Evolutionary conservation across 2,888 invertebrate species (phyloP).

Genomic region (Chrysolina americana): DNA sequence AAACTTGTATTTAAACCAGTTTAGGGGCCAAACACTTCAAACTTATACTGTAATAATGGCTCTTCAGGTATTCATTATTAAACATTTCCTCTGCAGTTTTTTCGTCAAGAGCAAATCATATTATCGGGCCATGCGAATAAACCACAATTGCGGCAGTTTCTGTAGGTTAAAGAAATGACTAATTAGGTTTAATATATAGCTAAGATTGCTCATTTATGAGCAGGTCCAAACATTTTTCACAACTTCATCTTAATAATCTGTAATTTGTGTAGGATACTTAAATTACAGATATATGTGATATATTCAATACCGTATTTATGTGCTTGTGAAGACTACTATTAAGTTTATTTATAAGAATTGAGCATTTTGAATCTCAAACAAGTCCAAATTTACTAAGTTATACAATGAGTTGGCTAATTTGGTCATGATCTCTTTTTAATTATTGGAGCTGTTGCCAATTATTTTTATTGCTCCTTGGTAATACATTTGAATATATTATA

Average conservation of each 20-base stretch:
- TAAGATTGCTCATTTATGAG: too few species aligned
- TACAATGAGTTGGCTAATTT: not conserved
- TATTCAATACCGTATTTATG: not conserved
- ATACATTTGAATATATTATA: not conserved
- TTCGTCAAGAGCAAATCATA: too few species aligned
- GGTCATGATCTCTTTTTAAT: not conserved
- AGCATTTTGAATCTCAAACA: not conserved
- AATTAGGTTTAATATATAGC: too few species aligned
- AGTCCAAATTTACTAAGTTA: not conserved
- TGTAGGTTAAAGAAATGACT: too few species aligned
- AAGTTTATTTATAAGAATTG: not conserved
- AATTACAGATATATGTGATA: not conserved
- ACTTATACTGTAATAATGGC: too few species aligned
- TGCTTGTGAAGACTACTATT: not conserved
- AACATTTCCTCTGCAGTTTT: too few species aligned
- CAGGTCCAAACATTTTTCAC: not conserved
- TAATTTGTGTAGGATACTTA: not conserved
- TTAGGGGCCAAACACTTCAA: too few species aligned
- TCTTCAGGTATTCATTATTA: too few species aligned
- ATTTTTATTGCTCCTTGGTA: not conserved
- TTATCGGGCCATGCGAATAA: too few species aligned
- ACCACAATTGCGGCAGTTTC: too few species aligned
- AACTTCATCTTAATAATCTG: not conserved
- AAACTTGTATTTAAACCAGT: too few species aligned
- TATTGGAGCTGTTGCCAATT: conserved; percentile 8